phyloP scores from a whole-genome alignment of 2,113 vertebrate genomes.

The Cyprinodon tularosa region DNA sequence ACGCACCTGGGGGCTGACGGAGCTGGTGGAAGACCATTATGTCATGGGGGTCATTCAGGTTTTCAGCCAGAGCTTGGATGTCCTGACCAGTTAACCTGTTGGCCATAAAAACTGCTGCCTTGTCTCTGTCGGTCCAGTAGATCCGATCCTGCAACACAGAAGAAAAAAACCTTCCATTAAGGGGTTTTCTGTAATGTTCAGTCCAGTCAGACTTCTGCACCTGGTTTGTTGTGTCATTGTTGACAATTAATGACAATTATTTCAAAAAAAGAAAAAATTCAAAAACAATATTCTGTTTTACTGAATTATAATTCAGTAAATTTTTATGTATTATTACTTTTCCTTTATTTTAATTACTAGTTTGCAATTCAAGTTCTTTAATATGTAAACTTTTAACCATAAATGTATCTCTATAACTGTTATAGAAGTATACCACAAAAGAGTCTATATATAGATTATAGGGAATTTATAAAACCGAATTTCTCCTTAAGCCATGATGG shows the following conservation, averaged over 20 bases:
- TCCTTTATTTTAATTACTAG: no score
- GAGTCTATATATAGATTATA: not conserved
- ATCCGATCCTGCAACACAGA: slow-evolving; percentile 87
- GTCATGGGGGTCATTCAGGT: slow-evolving; percentile 96
- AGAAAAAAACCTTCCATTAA: not conserved
- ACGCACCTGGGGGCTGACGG: slow-evolving; percentile 90
- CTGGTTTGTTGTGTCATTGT: no score
- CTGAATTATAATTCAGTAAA: no score
- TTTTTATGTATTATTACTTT: no score
- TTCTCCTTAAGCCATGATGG: not conserved
- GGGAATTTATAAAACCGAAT: not conserved
- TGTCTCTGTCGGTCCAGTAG: slow-evolving; percentile 98
- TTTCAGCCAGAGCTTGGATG: slow-evolving; percentile 89
- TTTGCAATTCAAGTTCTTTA: no score
- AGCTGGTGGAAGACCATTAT: slow-evolving; percentile 95
- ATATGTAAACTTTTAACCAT: no score
- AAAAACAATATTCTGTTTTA: no score
- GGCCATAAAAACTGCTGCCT: slow-evolving; percentile 92
- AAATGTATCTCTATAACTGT: not conserved
- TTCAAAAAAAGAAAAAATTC: no score
- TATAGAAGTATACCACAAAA: not conserved
- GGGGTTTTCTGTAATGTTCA: no score
- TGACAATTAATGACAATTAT: no score
- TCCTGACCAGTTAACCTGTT: slow-evolving; percentile 91
- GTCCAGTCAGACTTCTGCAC: no score